Conservation (phyloP, 2,888 invertebrate species). For the Byasa hedistus region DNA sequence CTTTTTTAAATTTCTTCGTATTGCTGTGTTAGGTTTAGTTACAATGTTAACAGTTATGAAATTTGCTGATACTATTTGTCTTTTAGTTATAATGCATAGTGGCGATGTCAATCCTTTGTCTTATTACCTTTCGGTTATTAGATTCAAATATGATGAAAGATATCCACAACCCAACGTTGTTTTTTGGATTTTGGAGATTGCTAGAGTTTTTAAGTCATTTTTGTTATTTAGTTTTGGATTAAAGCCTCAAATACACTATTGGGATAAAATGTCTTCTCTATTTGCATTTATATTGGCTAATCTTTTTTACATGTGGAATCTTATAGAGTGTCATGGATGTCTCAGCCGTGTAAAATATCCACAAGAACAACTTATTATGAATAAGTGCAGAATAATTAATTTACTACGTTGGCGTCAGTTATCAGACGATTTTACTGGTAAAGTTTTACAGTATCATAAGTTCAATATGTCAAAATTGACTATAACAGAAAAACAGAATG, state of each 20-base stretch:
- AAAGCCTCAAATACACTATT: constrained; percentile 30
- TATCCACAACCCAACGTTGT: constrained; percentile 22
- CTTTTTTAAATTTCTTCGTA: constrained; percentile 33
- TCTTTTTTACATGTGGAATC: constrained; percentile 35
- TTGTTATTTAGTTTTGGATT: constrained; percentile 33
- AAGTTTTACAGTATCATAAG: constrained; percentile 30
- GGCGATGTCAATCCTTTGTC: constrained; percentile 24
- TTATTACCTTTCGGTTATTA: constrained; percentile 28
- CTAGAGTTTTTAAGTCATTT: constrained; percentile 33
- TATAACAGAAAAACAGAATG: constrained; percentile 31
- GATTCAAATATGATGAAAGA: constrained; percentile 26
- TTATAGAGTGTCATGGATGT: constrained; percentile 32
- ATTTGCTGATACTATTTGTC: constrained; percentile 30
- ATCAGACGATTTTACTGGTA: constrained; percentile 31
- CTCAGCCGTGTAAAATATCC: constrained; percentile 32
- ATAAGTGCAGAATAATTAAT: constrained; percentile 30
- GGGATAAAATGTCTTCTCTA: constrained; percentile 33
- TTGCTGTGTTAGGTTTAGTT: constrained; percentile 31
- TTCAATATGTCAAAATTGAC: constrained; percentile 33
- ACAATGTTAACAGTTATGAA: constrained; percentile 31
- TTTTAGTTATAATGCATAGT: constrained; percentile 24
- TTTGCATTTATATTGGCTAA: constrained; percentile 31
- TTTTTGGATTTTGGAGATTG: constrained; percentile 31
- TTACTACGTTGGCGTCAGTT: constrained; percentile 31
- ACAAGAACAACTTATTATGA: constrained; percentile 31